phyloP scores from a whole-genome alignment of 2,888 invertebrate species.

The Pyrocoelia pectoralis region DNA sequence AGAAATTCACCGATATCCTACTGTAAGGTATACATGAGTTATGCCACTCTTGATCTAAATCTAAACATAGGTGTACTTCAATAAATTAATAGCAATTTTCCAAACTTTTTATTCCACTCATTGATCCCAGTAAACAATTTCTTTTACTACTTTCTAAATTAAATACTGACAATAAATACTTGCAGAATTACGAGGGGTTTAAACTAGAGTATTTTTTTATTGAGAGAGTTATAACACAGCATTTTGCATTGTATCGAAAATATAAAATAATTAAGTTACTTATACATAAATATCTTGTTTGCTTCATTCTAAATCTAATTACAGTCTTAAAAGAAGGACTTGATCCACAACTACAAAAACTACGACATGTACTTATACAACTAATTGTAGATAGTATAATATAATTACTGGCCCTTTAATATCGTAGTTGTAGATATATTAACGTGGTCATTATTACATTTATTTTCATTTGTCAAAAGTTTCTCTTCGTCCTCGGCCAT shows the following conservation, averaged over 20 bases:
- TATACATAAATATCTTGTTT: background rate
- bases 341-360: constrained; percentile 1
- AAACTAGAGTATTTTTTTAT: background rate
- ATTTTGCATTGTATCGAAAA: constrained; percentile 1
- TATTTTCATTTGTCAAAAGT: background rate
- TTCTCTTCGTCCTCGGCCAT: constrained; percentile 6
- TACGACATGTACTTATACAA: background rate
- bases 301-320: background rate
- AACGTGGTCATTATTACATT: background rate
- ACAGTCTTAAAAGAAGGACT: constrained; percentile 10
- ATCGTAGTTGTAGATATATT: background rate
- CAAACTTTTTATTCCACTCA: background rate
- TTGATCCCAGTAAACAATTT: too few relatives aligned
- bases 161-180: background rate
- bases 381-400: background rate
- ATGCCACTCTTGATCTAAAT: too few relatives aligned
- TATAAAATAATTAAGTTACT: background rate
- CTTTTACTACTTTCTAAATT: too few relatives aligned
- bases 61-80: too few relatives aligned
- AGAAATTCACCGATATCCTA: too few relatives aligned
- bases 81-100: background rate
- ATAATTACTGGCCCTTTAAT: constrained; percentile 12
- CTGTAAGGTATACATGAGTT: too few relatives aligned
- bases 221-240: background rate
- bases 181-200: background rate